Conservation (phyloP, 2,888 invertebrate genomes). For the Melanchra persicariae region DNA sequence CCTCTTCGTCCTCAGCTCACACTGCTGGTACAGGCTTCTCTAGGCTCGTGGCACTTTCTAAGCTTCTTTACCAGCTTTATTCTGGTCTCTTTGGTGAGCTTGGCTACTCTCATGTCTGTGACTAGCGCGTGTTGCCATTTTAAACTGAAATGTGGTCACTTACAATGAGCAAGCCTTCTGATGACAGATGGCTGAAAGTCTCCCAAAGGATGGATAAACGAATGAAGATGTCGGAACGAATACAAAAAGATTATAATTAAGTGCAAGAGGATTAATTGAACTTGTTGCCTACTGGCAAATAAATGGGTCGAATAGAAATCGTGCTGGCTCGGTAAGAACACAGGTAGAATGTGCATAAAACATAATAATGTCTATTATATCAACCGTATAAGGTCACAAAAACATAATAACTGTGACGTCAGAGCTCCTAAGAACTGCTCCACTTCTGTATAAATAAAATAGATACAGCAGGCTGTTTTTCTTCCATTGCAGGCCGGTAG, state of each 20-base stretch:
- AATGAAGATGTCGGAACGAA: no score
- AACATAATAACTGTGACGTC: conserved; percentile 29
- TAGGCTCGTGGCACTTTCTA: background rate
- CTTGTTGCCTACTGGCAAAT: background rate
- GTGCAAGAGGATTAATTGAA: no score
- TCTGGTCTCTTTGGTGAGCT: background rate
- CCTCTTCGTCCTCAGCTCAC: background rate
- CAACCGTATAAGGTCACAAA: conserved; percentile 1
- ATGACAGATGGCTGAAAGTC: no score
- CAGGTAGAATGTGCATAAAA: background rate
- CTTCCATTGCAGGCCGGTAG: conserved; percentile 36
- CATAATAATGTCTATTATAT: conserved; percentile 16
- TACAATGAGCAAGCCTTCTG: no score
- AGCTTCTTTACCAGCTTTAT: background rate
- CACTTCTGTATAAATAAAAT: conserved; percentile 40
- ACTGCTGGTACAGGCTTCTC: no score
- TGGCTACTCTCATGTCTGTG: no score
- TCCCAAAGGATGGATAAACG: no score
- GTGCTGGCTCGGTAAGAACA: no score
- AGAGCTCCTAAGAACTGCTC: conserved; percentile 42
- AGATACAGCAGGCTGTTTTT: conserved; percentile 40
- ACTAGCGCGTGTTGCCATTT: no score
- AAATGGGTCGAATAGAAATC: background rate
- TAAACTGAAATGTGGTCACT: no score
- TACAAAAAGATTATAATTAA: no score